A percentile compares a stretch with the other conserved stretches of the same genome.
phyloP scores from a whole-genome alignment of 2,888 invertebrate genomes.

The Tigriopus californicus region DNA sequence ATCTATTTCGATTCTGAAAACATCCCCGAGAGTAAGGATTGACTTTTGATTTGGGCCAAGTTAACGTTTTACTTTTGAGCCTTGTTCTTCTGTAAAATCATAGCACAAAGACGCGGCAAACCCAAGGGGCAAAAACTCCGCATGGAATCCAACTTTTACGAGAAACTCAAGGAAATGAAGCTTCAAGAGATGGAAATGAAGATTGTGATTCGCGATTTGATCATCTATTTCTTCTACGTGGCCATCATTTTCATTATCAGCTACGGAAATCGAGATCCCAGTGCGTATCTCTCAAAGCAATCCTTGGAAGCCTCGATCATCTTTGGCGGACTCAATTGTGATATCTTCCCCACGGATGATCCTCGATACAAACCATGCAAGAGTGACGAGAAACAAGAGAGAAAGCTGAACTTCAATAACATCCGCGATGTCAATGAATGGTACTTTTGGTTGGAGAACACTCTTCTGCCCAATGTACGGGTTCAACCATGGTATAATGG shows the following conservation, averaged over 20 bases:
- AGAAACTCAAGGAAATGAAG: slow-evolving; percentile 22
- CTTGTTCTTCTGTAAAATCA: background rate
- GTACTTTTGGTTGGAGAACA: slow-evolving; percentile 29
- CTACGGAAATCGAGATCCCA: slow-evolving; percentile 28
- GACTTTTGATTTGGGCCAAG: too few relatives aligned
- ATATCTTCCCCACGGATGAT: slow-evolving; percentile 5
- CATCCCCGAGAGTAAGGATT: background rate
- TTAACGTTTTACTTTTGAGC: too few relatives aligned
- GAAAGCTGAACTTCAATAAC: background rate
- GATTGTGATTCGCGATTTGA: slow-evolving; percentile 28
- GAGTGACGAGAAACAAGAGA: background rate
- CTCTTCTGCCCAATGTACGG: slow-evolving; percentile 27
- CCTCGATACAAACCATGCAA: background rate
- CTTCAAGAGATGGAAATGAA: slow-evolving; percentile 32
- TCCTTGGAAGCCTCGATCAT: slow-evolving; percentile 14
- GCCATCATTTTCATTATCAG: slow-evolving; percentile 30
- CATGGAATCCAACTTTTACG: slow-evolving; percentile 8
- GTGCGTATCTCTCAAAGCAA: slow-evolving; percentile 6
- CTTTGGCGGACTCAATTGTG: slow-evolving; percentile 1
- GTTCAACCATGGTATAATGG: slow-evolving; percentile 32
- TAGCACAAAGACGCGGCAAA: background rate
- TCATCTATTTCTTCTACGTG: slow-evolving; percentile 30
- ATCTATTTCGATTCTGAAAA: slow-evolving; percentile 19
- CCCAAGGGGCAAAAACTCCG: background rate
- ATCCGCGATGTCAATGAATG: slow-evolving; percentile 25